Percentiles rank a stretch among this genome's conserved stretches.
Evolutionary conservation across 2,113 vertebrate genomes (phyloP).

Genomic region (Scartelaos histophorus): DNA sequence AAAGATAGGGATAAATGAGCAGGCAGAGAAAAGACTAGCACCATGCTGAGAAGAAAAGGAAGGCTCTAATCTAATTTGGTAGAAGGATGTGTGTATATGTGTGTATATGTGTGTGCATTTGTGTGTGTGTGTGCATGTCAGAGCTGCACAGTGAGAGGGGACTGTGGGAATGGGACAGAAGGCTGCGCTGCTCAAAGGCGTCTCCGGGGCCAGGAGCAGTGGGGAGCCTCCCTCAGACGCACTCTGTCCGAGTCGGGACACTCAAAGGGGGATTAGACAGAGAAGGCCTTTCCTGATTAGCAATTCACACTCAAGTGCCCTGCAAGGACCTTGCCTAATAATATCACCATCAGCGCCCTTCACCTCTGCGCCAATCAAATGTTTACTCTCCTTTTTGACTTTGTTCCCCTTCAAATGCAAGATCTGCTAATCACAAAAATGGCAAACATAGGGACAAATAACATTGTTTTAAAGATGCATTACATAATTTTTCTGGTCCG

Average conservation of each 20-base stretch:
- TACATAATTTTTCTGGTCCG: background rate
- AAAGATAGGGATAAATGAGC: conserved; percentile 73
- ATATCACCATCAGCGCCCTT: conserved; percentile 86
- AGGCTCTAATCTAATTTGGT: conserved; percentile 99
- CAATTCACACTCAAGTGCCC: conserved; percentile 94
- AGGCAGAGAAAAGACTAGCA: conserved; percentile 94
- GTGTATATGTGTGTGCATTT: conserved; percentile 35
- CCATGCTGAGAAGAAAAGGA: conserved; percentile 82
- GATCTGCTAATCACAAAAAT: conserved; percentile 20
- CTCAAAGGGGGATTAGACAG: conserved; percentile 98
- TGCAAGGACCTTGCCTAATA: conserved; percentile 88
- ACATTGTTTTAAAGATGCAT: background rate
- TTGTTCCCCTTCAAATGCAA: conserved; percentile 16
- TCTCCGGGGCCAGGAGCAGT: conserved; percentile 93
- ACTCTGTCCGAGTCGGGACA: conserved; percentile 87
- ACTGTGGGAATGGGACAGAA: conserved; percentile 97
- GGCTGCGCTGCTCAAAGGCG: conserved; percentile 87
- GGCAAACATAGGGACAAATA: conserved; percentile 24
- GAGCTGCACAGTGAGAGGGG: conserved; percentile 81
- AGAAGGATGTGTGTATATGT: conserved; percentile 80
- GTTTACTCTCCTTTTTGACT: conserved; percentile 50
- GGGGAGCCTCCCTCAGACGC: conserved; percentile 90
- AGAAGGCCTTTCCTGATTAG: conserved; percentile 91
- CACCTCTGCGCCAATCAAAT: conserved; percentile 46
- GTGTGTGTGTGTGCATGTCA: conserved; percentile 62